Percentiles rank a stretch among this genome's conserved stretches.
Conservation (phyloP, 2,888 invertebrate species). For the Melitaea athalia region DNA sequence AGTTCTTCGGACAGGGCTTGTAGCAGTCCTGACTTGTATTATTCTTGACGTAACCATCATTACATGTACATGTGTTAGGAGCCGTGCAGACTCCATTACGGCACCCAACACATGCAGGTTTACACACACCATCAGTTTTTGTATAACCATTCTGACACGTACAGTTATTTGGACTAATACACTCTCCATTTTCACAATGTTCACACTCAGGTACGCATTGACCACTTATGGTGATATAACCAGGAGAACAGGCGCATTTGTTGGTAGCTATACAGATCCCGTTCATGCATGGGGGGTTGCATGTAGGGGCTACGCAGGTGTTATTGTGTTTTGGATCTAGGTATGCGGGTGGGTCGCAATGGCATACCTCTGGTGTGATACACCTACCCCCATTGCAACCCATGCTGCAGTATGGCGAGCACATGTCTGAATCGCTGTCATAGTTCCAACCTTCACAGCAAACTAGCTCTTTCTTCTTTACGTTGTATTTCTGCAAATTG, state of each 20-base stretch:
- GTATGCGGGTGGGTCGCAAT: conserved; percentile 58
- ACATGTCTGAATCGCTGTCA: conserved; percentile 55
- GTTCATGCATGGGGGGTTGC: conserved; percentile 61
- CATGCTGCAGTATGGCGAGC: conserved; percentile 75
- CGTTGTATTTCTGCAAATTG: conserved; percentile 52
- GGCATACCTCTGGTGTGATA: conserved; percentile 62
- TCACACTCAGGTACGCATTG: conserved; percentile 45
- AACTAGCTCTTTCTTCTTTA: conserved; percentile 53
- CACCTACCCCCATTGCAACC: conserved; percentile 75
- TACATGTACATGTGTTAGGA: conserved; percentile 71
- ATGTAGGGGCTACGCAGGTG: conserved; percentile 57
- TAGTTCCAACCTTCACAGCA: conserved; percentile 75
- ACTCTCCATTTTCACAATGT: conserved; percentile 49
- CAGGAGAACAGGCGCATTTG: conserved; percentile 57
- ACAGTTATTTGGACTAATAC: conserved; percentile 82
- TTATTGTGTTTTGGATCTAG: conserved; percentile 58
- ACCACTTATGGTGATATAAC: conserved; percentile 45
- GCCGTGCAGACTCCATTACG: conserved; percentile 54
- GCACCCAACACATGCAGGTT: conserved; percentile 53
- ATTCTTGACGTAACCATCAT: conserved; percentile 53
- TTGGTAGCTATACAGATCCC: conserved; percentile 59
- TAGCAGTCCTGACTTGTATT: conserved; percentile 40
- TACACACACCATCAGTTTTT: conserved; percentile 48
- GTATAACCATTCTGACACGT: conserved; percentile 80
- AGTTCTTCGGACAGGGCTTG: conserved; percentile 45